Evolutionary conservation across 1,140 invertebrate genomes (phyloP).

Genomic region (Akabosia matsudoensis): DNA sequence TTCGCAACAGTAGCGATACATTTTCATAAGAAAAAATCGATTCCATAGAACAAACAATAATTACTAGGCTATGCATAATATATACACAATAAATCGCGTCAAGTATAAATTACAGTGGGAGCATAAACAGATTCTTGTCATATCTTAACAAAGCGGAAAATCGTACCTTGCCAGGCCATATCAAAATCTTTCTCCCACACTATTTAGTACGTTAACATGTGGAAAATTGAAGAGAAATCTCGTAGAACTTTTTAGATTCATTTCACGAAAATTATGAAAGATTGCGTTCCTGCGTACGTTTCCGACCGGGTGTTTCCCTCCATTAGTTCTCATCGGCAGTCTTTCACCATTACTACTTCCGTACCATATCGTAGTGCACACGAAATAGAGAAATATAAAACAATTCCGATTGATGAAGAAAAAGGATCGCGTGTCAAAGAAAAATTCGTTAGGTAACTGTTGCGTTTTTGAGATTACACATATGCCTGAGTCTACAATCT

Average conservation of each 20-base stretch:
- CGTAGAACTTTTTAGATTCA: not conserved
- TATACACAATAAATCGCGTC: conserved; percentile 40
- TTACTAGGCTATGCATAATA: not conserved
- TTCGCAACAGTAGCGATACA: too few species aligned
- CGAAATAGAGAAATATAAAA: too few species aligned
- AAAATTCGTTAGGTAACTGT: conserved; percentile 45
- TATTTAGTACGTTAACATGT: not conserved
- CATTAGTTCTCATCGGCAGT: not conserved
- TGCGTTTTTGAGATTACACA: conserved; percentile 26
- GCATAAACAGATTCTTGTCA: conserved; percentile 17
- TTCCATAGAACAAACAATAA: not conserved
- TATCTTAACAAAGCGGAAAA: conserved; percentile 2
- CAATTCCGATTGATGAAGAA: not conserved
- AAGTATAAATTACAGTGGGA: conserved; percentile 32
- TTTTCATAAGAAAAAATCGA: not conserved
- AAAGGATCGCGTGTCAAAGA: conserved; percentile 42
- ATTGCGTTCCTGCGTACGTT: not conserved
- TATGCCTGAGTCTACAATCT: not conserved
- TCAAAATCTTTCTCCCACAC: not conserved
- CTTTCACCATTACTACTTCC: not conserved
- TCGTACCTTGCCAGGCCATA: not conserved
- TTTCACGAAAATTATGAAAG: too few species aligned
- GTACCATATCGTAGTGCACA: too few species aligned
- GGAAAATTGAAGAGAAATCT: not conserved
- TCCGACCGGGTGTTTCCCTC: not conserved